These are phyloP conservation scores for Dascillus cervinus DNA, from an alignment of 2,888 invertebrate genomes.

Conservation along the genomic window DNA sequence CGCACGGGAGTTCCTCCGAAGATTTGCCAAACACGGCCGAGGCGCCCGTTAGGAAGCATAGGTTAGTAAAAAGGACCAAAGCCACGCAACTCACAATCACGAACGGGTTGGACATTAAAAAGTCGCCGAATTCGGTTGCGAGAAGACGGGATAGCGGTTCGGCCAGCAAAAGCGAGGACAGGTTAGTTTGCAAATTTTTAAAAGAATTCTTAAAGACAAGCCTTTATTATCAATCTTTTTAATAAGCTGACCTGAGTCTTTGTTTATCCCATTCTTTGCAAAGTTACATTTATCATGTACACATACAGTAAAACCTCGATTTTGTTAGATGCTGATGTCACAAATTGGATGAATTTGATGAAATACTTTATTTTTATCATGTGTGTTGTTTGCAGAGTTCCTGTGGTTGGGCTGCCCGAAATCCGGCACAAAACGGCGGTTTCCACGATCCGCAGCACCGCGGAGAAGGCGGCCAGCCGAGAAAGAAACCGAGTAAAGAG, in stretches of 20 bases:
- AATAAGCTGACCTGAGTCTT: no score
- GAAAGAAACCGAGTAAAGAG: constrained; percentile 29
- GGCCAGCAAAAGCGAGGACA: constrained; percentile 25
- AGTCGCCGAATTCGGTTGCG: constrained; percentile 18
- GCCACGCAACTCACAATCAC: constrained; percentile 29
- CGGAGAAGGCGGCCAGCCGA: constrained; percentile 34
- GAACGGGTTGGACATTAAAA: constrained; percentile 30
- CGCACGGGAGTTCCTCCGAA: constrained; percentile 47
- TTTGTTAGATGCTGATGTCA: not conserved
- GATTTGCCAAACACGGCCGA: constrained; percentile 38
- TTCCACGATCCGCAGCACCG: constrained; percentile 41
- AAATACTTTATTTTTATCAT: not conserved
- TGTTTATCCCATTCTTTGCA: no score
- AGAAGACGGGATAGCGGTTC: constrained; percentile 19
- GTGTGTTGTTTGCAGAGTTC: constrained; percentile 23
- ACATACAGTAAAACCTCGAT: constrained; percentile 1
- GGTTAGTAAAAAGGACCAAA: constrained; percentile 38
- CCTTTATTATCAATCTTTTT: not conserved
- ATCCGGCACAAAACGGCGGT: constrained; percentile 43
- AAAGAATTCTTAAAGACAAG: no score
- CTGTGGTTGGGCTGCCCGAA: constrained; percentile 36
- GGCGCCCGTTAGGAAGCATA: constrained; percentile 35
- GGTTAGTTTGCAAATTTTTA: constrained; percentile 20
- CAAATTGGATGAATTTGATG: constrained; percentile 1
- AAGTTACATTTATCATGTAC: not conserved